Evolutionary conservation across 2,113 vertebrate genomes (phyloP).

Genomic region (Circaetus gallicus): DNA sequence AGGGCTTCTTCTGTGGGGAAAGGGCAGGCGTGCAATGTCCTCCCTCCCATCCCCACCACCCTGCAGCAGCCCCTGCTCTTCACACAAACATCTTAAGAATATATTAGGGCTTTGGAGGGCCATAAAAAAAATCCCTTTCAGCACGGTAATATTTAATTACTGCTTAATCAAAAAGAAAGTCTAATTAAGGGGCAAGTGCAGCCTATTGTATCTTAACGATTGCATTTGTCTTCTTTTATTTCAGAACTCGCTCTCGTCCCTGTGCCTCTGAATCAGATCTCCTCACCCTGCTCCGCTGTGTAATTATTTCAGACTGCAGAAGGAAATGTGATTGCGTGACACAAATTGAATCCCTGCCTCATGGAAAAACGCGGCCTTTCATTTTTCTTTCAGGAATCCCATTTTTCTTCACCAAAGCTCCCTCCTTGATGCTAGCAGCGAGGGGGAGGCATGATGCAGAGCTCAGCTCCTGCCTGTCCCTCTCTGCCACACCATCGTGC

Average conservation of each 20-base stretch:
- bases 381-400: not conserved
- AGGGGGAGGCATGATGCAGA: not conserved
- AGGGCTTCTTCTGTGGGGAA: not conserved
- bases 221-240: constrained; percentile 61
- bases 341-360: constrained; percentile 43
- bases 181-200: constrained; percentile 61
- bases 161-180: constrained; percentile 63
- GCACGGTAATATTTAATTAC: constrained; percentile 59
- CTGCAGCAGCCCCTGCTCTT: not conserved
- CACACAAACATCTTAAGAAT: constrained; percentile 13
- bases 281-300: not conserved
- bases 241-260: constrained; percentile 4
- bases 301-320: constrained; percentile 58
- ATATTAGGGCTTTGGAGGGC: not conserved
- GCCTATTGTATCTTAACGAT: constrained; percentile 59
- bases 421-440: not conserved
- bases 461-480: not conserved
- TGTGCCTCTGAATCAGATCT: constrained; percentile 48
- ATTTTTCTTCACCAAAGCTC: not conserved
- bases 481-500: not conserved
- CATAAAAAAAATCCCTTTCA: constrained; percentile 24
- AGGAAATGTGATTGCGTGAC: constrained; percentile 47
- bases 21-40: not conserved
- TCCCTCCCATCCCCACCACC: not conserved
- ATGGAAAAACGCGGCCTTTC: not conserved